These are phyloP conservation scores for Candidula unifasciata DNA, from an alignment of 2,888 invertebrate species.

Conservation along the genomic window DNA sequence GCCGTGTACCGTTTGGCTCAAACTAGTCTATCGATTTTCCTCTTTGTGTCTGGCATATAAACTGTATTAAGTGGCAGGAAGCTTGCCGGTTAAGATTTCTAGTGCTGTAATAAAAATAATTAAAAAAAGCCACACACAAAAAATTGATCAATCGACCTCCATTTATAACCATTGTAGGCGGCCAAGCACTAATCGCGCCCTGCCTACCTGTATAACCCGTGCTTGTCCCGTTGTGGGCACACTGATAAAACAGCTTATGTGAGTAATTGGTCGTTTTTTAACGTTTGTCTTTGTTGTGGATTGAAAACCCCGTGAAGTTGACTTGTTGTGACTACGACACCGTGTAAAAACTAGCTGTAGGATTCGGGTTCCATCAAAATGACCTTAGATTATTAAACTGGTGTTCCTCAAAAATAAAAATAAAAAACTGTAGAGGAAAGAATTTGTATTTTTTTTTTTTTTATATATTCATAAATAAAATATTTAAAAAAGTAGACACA, in stretches of 20 bases:
- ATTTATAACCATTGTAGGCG: conserved; percentile 34
- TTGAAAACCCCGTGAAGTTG: not conserved
- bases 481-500: no score
- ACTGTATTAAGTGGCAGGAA: conserved; percentile 41
- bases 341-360: no score
- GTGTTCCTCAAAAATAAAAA: no score
- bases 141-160: conserved; percentile 34
- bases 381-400: no score
- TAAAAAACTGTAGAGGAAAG: no score
- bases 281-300: not conserved
- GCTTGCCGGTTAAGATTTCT: conserved; percentile 43
- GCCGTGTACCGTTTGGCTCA: conserved; percentile 25
- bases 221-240: not conserved
- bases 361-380: no score
- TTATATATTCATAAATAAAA: no score
- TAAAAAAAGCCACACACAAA: not conserved
- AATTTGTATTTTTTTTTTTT: no score
- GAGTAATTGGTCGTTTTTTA: not conserved
- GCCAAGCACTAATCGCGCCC: not conserved
- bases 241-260: not conserved
- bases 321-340: no score
- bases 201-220: not conserved
- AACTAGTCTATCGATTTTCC: conserved; percentile 36
- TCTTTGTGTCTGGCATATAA: conserved; percentile 29
- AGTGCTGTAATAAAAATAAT: not conserved